Evolutionary conservation across 2,113 vertebrate species (phyloP), one percentile per base, ranked within the genome.

Genomic region (Charina bottae): DNA sequence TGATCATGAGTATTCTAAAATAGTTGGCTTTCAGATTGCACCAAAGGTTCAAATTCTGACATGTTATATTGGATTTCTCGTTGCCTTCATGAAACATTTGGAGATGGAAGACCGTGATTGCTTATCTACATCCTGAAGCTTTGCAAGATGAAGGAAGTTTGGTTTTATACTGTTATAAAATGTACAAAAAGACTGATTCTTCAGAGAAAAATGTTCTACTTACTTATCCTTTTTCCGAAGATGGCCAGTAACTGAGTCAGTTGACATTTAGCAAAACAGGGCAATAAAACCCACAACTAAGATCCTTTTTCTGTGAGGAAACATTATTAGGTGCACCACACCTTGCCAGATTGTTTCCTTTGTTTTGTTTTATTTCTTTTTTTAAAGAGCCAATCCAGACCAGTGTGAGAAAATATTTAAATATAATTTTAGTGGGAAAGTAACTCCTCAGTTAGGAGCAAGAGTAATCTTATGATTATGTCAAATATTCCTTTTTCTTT

Each of bases 271-370:
- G 94, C 10, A 95, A 93, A 88, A 60, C 4, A 58, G 24, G 56
- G 8, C 37, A 24, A 42, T 87, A 78, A 87, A 91, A 55, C 60
- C 19, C 10, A 58, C 85, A 78, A 46, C 58, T 46, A 91, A 46
- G 19, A 84, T 87, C 60, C 5, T 92, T 95, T 94, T 94, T 1
- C 78, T 4, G 33, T 93, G 92, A 92, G 91, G 92, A 96, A 96
- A 93, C 89, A 26, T 89, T 90, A 33, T 88, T 83, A 83, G 91
- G 37, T 85, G 24, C 37, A 11, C 37, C 24, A 58, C 23, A 37
- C 28, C 59, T 96, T 93, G 72, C 85, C 95, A 91, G 33, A 85
- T 28, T 86, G 42, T 91, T 88, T 92, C 87, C 55, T 87, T 87
- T 28, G 46, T 12, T 62, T 88, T 93, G 92, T 92, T 42, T 28